These are phyloP conservation scores for Heliopora coerulea DNA, from an alignment of 92 coral and sea anemone species.

Conservation along the genomic window DNA sequence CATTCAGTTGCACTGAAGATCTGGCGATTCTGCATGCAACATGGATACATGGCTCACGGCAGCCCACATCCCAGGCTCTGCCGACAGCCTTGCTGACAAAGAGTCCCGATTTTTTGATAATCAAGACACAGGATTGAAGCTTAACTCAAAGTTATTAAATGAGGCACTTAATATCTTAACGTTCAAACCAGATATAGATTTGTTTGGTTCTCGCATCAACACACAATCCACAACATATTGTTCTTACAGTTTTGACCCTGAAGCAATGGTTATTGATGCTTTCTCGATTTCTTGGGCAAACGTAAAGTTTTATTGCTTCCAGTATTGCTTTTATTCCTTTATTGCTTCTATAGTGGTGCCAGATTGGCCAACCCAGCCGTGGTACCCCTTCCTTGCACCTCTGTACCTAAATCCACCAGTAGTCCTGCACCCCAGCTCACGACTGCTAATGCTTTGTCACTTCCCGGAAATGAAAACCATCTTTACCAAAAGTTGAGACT, in stretches of 20 bases:
- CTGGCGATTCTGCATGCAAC: slow-evolving; percentile 43
- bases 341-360: too few species aligned
- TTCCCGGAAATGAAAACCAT: slow-evolving; percentile 46
- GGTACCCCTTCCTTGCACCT: too few species aligned
- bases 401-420: too few species aligned
- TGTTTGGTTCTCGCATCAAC: slow-evolving; percentile 52
- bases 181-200: slow-evolving; percentile 35
- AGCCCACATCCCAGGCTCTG: slow-evolving; percentile 53
- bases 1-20: not conserved
- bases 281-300: slow-evolving; percentile 53
- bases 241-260: slow-evolving; percentile 40
- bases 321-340: slow-evolving; percentile 46
- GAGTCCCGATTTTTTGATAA: slow-evolving; percentile 53
- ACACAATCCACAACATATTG: slow-evolving; percentile 30
- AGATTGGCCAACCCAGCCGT: too few species aligned
- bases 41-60: slow-evolving; percentile 49
- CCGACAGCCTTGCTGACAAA: slow-evolving; percentile 42
- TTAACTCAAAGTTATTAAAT: slow-evolving; percentile 32
- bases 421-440: too few species aligned
- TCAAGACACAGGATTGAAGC: slow-evolving; percentile 52
- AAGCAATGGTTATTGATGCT: slow-evolving; percentile 45
- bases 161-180: slow-evolving; percentile 4
- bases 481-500: slow-evolving; percentile 47
- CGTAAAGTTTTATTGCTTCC: slow-evolving; percentile 47
- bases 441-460: slow-evolving; percentile 49